Evolutionary conservation across 2,797 vertebrate species (phyloP).

Genomic region (Rhincodon typus): DNA sequence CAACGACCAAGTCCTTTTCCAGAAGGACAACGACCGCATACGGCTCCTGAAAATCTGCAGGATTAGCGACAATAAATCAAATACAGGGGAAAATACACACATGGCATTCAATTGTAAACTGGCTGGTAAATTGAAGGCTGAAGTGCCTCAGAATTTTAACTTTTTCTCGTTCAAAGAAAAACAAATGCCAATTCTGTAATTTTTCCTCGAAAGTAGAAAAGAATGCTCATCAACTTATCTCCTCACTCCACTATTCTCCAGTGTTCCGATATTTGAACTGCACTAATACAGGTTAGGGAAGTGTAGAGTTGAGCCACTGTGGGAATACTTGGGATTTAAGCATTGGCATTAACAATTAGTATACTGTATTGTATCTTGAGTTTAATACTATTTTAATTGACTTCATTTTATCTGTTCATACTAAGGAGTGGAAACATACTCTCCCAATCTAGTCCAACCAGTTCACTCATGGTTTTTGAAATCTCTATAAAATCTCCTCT

Average conservation of each 20-base stretch:
- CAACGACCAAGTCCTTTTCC: slow-evolving; percentile 98
- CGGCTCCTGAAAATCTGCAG: slow-evolving; percentile 94
- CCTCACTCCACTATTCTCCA: not conserved
- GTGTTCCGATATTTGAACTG: not conserved
- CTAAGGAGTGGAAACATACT: not conserved
- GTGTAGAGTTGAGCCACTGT: not conserved
- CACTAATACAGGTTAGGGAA: not conserved
- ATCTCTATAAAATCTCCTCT: too few species aligned
- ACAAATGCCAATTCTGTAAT: not conserved
- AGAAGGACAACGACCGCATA: slow-evolving; percentile 96
- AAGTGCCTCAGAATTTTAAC: not conserved
- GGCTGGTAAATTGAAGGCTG: not conserved
- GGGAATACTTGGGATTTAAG: too few species aligned
- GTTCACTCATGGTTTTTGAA: too few species aligned
- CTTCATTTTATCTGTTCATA: not conserved
- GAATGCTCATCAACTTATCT: not conserved
- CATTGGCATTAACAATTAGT: not conserved
- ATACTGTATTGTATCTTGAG: not conserved
- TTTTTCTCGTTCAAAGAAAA: not conserved
- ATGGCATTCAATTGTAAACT: slow-evolving; percentile 7
- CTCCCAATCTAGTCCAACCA: too few species aligned
- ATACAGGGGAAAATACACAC: slow-evolving; percentile 41
- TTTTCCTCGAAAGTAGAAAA: not conserved
- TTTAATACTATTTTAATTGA: not conserved
- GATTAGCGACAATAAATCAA: slow-evolving; percentile 42